Base-by-base conservation (phyloP, 2,888 invertebrate genomes). In the Lymantria dispar region DNA sequence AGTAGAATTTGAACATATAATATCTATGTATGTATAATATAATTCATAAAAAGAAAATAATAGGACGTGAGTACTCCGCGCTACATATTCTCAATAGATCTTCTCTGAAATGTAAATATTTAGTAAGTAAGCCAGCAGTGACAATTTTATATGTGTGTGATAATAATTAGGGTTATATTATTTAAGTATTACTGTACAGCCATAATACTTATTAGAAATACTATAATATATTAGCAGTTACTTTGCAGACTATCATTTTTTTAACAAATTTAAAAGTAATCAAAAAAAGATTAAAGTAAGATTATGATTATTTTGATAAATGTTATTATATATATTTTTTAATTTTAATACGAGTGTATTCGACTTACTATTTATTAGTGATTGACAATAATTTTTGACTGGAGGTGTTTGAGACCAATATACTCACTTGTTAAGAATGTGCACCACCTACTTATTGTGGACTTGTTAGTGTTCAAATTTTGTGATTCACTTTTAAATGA, bases 351-450 rank as follows among this genome's bases (percentile, higher is more conserved):
- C 38, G n/a, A n/a, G 12, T 29, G 5, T 22, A 38, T 29, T 45
- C 11, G 12, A 29, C 1, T 37, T 2, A 7, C 3, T 39, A 11
- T 10, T 40, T 37, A 29, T 45, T 50, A 13, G 50, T 51, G 45
- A 45, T 48, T 40, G 73, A 75, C 73, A 76, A 76, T 75, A 76
- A 70, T 57, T 58, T 47, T 37, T 58, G 64, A 70, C 57, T 70
- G 50, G 47, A 47, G 55, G 49, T 52, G 42, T 55, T 53, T 54
- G 59, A 72, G 71, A 78, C 74, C 75, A 77, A 76, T 46, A n/a
- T n/a, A 30, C 42, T 51, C 77, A 78, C 77, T 72, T 55, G 77
- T 77, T 77, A 64, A 59, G 1, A 50, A 42, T 14, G 13, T 52
- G 70, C 76, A 77, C 75, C 38, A 50, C 38, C 48, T 52, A 42